Conservation (phyloP, 2,797 vertebrate species). For the Hipposideros larvatus region DNA sequence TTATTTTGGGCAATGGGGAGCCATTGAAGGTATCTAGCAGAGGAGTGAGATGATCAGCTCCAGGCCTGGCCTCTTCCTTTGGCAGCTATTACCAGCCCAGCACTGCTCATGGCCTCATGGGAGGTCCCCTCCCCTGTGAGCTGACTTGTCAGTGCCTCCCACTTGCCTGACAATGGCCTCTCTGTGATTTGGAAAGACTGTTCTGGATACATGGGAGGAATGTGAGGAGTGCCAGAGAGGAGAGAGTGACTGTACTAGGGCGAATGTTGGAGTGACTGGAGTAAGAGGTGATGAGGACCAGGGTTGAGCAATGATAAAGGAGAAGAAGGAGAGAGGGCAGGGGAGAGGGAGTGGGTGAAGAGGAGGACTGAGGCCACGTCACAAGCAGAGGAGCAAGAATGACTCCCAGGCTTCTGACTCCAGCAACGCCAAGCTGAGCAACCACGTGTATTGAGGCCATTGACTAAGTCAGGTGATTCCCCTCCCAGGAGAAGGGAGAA, state of each 20-base stretch:
- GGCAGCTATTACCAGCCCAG: too few relatives aligned
- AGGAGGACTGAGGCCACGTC: not conserved
- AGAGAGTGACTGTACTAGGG: not conserved
- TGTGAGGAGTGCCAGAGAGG: not conserved
- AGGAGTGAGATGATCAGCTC: not conserved
- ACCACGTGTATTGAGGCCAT: not conserved
- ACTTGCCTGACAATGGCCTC: too few relatives aligned
- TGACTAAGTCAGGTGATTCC: not conserved
- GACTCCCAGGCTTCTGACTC: not conserved
- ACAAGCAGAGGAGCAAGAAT: not conserved
- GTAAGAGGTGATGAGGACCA: not conserved
- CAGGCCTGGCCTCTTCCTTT: too few relatives aligned
- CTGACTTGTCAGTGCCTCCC: too few relatives aligned
- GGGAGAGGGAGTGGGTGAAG: too few relatives aligned
- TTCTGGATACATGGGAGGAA: not conserved
- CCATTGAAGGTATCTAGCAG: not conserved
- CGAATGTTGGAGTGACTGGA: not conserved
- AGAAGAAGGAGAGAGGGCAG: too few relatives aligned
- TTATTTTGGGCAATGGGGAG: not conserved
- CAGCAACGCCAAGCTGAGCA: not conserved
- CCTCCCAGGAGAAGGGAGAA: not conserved
- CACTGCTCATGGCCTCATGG: too few relatives aligned
- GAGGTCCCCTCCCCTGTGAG: too few relatives aligned
- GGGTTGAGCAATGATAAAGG: not conserved
- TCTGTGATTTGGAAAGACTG: slow-evolving; percentile 5